Evolutionary conservation across 2,888 invertebrate genomes (phyloP), one percentile per base, ranked within the genome.

Genomic region (Nomada fabriciana): DNA sequence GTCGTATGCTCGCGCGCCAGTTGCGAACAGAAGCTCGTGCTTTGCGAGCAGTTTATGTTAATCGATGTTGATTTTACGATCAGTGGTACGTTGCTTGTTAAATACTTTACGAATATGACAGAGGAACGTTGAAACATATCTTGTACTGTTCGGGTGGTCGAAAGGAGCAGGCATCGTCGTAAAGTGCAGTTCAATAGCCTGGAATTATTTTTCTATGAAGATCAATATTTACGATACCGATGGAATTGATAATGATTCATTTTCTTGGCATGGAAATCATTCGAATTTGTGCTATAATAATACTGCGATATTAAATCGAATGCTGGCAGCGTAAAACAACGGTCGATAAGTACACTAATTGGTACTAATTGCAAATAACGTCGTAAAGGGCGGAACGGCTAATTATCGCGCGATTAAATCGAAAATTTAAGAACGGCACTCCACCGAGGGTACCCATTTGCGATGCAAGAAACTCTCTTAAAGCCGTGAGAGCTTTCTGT

Each of bases 41-140:
- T 71, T 65, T 59, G 64, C n/a, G 59, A 42, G 73, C 59, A 53
- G 52, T 77, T 77, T 73, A 73, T 73, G 67, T 59, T 73, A 73
- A 77, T 77, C 67, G 53, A 59, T 36, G 36, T 36, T 36, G 36
- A 36, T 7, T 36, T 7, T 7, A 5, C 36, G 36, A 36, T 36
- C 36, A 1, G 36, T 7, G 36, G 36, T 5, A 5, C 36, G 36
- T 36, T 7, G 36, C 36, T 36, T 36, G 36, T 36, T 36, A 36
- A 36, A 36, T 36, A 5, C 36, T 36, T 36, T 0, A 7, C 36
- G 36, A 36, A 36, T 36, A 36, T 36, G 36, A 36, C 36, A 36
- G 7, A 36, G 36, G 36, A 36, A 36, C 36, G 36, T 36, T 7
- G 36, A 7, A 7, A 7, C 36, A 36, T 36, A 7, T 36, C 36